phyloP scores from a whole-genome alignment of 30 jellyfish, hydroid and myxozoan genomes.

The Aurelia aurita region DNA sequence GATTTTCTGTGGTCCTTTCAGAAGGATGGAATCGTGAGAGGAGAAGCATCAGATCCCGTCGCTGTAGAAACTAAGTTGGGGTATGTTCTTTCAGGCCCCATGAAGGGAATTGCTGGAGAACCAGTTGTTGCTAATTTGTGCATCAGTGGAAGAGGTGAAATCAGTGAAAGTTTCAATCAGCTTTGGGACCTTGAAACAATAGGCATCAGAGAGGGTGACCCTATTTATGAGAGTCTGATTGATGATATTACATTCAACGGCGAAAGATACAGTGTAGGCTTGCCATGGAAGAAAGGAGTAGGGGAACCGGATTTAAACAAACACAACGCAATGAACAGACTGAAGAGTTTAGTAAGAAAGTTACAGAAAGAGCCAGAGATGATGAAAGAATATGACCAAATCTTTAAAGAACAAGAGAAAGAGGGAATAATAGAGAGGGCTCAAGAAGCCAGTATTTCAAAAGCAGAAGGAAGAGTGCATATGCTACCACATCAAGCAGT shows the following conservation, averaged over 20 bases:
- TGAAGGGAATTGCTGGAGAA: conserved; percentile 17
- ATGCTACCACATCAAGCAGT: conserved; percentile 27
- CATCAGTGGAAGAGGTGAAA: not conserved
- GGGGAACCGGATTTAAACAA: not conserved
- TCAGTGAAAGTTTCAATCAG: not conserved
- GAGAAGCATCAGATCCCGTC: conserved; percentile 25
- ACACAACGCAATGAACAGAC: conserved; percentile 16
- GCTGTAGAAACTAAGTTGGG: conserved; percentile 43
- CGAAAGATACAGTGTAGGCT: not conserved
- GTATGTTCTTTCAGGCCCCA: conserved; percentile 37
- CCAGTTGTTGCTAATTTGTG: not conserved
- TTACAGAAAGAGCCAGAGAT: not conserved
- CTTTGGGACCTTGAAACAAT: conserved; percentile 36
- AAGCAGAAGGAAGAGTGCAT: not conserved
- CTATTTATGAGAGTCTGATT: not conserved
- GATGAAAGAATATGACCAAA: conserved; percentile 5
- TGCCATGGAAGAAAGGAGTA: not conserved
- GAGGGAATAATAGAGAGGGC: conserved; percentile 7
- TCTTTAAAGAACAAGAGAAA: conserved; percentile 6
- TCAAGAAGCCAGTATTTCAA: not conserved
- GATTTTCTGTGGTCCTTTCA: conserved; percentile 33
- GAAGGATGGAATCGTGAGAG: conserved; percentile 21
- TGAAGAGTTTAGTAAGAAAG: not conserved
- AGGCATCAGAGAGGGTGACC: conserved; percentile 2
- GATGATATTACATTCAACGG: conserved; percentile 10